phyloP scores from a whole-genome alignment of 2,888 invertebrate genomes.

The Apodemia zela region DNA sequence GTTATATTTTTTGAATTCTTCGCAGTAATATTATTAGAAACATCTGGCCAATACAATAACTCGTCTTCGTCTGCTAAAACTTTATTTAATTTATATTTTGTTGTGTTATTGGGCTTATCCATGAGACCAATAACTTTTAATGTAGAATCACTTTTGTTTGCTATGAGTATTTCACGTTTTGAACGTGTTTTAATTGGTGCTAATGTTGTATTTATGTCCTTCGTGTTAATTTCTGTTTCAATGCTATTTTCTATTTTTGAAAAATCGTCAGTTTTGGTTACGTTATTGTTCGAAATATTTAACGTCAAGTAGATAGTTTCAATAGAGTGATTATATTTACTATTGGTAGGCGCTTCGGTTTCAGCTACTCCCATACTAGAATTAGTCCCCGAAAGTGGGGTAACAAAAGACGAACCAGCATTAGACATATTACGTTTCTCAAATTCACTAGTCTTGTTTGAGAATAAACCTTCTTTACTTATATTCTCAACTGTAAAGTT shows the following conservation, averaged over 20 bases:
- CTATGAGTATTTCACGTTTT: constrained; percentile 41
- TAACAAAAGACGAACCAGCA: not conserved
- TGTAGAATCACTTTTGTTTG: constrained; percentile 17
- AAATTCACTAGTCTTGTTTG: not conserved
- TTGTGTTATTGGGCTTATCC: constrained; percentile 33
- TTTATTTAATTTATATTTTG: constrained; percentile 45
- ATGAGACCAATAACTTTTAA: constrained; percentile 17
- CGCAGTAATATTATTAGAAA: constrained; percentile 33
- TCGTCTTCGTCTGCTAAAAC: constrained; percentile 44
- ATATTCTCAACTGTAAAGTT: not conserved
- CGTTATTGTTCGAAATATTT: constrained; percentile 47
- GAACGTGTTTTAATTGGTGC: constrained; percentile 36
- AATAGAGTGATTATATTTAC: constrained; percentile 40
- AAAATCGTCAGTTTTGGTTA: constrained; percentile 39
- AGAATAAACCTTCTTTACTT: not conserved
- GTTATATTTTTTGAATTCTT: constrained; percentile 50
- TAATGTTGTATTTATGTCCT: constrained; percentile 38
- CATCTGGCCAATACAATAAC: constrained; percentile 62
- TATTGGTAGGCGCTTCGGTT: constrained; percentile 34
- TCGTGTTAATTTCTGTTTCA: constrained; percentile 47
- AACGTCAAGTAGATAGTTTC: constrained; percentile 46
- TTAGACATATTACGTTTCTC: not conserved
- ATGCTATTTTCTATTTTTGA: constrained; percentile 53
- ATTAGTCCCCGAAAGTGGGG: not conserved
- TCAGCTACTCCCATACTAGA: constrained; percentile 30